Evolutionary conservation across 2,113 vertebrate species (phyloP).

Genomic region (Apaloderma vittatum): DNA sequence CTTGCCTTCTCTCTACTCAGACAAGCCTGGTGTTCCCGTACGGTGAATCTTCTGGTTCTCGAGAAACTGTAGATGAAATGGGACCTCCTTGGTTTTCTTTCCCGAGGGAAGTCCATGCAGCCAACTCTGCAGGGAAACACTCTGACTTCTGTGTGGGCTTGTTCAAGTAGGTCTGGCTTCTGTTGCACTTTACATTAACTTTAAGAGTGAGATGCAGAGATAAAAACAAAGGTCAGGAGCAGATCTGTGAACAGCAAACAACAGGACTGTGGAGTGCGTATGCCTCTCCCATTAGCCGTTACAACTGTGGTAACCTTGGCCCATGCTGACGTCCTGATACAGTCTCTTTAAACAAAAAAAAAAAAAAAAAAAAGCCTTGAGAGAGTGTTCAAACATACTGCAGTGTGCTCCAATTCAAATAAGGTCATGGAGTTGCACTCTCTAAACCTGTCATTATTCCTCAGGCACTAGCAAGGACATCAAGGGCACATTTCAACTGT

Average conservation of each 20-base stretch:
- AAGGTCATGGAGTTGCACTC: neutral
- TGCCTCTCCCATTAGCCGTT: neutral
- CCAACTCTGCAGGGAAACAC: neutral
- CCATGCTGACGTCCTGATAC: neutral
- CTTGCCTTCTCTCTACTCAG: neutral
- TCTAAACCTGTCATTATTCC: constrained; percentile 3
- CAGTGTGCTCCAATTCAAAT: neutral
- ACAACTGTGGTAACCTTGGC: neutral
- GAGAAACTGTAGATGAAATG: neutral
- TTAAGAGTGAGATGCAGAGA: constrained; percentile 38
- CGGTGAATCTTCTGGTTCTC: neutral
- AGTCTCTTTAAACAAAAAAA: neutral
- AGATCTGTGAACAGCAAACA: constrained; percentile 9
- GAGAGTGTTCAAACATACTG: neutral
- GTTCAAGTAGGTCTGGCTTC: neutral
- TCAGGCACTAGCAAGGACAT: neutral
- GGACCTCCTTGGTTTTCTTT: neutral
- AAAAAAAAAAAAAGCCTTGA: neutral
- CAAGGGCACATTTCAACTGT: neutral
- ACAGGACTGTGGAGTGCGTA: neutral
- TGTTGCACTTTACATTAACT: neutral
- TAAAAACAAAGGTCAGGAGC: constrained; percentile 40
- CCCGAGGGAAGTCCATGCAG: neutral
- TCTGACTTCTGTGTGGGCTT: constrained; percentile 5
- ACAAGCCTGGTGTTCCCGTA: neutral